A percentile compares a stretch with the other conserved stretches of the same genome.
Evolutionary conservation across 2,797 vertebrate genomes (phyloP).

Genomic region (Parauchenoglanis punctatus): DNA sequence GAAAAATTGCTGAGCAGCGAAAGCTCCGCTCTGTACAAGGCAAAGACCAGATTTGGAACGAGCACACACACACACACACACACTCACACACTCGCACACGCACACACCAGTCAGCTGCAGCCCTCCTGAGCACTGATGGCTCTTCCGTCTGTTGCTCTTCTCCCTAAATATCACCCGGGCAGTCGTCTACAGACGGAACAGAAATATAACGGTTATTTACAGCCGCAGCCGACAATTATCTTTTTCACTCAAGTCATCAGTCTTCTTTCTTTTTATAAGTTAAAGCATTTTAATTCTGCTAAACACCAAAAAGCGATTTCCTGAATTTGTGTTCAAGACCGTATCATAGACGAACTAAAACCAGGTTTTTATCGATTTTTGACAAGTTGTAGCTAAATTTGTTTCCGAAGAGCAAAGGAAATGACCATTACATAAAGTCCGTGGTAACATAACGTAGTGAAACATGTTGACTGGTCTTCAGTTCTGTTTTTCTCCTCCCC

Average conservation of each 20-base stretch:
- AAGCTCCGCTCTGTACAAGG: constrained; percentile 60
- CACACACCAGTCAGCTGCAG: constrained; percentile 56
- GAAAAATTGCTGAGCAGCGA: constrained; percentile 67
- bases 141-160: constrained; percentile 32
- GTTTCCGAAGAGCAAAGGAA: not conserved
- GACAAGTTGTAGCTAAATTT: not conserved
- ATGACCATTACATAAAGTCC: not conserved
- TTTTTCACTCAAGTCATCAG: not conserved
- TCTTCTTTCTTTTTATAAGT: not conserved
- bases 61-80: not conserved
- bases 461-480: not conserved
- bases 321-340: not conserved
- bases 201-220: not conserved
- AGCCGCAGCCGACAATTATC: not conserved
- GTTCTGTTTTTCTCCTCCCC: not conserved
- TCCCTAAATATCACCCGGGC: constrained; percentile 23
- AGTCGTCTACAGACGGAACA: not conserved
- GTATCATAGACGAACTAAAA: not conserved
- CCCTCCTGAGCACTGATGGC: constrained; percentile 28
- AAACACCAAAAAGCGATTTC: not conserved
- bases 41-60: constrained; percentile 30
- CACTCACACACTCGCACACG: not conserved
- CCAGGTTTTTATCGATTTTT: not conserved
- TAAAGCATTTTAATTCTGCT: not conserved
- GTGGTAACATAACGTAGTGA: not conserved